Conservation (phyloP, 2,888 invertebrate genomes). For the Phymatocera aterrima region DNA sequence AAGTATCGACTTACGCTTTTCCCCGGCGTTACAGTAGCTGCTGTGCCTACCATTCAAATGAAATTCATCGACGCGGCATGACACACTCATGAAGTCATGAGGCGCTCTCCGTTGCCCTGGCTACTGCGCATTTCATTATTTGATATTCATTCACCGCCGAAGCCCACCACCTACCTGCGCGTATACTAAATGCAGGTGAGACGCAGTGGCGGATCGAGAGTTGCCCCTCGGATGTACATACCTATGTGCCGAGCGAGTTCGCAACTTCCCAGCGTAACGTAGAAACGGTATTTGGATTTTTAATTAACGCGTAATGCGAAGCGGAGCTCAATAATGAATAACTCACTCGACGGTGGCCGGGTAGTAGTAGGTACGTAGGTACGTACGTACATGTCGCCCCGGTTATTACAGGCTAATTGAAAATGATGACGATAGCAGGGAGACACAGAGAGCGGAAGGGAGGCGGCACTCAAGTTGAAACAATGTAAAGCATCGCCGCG, state of each 20-base stretch:
- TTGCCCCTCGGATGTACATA: neutral
- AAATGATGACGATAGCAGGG: conserved; percentile 67
- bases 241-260: neutral
- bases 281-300: conserved; percentile 66
- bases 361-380: conserved; percentile 29
- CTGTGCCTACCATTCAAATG: conserved; percentile 9
- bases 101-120: neutral
- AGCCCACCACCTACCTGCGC: neutral
- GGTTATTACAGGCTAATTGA: conserved; percentile 70
- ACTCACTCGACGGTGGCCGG: conserved; percentile 57
- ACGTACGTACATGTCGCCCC: conserved; percentile 59
- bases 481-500: conserved; percentile 62
- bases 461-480: conserved; percentile 64
- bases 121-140: neutral
- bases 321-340: conserved; percentile 68
- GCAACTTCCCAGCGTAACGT: conserved; percentile 44
- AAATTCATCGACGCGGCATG: conserved; percentile 28
- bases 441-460: too few relatives aligned
- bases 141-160: too few relatives aligned
- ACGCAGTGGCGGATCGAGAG: neutral
- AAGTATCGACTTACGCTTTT: conserved; percentile 33
- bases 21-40: neutral
- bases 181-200: neutral
- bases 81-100: neutral
- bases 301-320: conserved; percentile 67